Conservation (phyloP, 1,140 invertebrate species). For the Heterodera schachtii region DNA sequence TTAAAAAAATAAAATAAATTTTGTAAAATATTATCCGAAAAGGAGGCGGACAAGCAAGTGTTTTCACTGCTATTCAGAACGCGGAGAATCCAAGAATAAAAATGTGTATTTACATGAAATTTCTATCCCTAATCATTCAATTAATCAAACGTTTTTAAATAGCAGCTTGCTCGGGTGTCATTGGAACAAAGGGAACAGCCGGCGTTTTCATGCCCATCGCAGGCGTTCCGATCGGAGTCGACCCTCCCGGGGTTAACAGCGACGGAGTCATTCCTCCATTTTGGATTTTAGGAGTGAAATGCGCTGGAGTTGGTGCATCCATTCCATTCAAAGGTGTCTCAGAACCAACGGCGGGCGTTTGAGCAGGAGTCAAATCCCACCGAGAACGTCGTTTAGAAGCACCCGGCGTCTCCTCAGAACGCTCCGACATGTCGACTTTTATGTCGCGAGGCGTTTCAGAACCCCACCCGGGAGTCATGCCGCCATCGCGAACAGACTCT, state of each 20-base stretch:
- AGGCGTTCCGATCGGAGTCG: slow-evolving; percentile 90
- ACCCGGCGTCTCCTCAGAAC: slow-evolving; percentile 85
- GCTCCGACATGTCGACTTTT: slow-evolving; percentile 73
- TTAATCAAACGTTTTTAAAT: too few species aligned
- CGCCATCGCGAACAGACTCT: slow-evolving; percentile 71
- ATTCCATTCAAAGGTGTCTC: slow-evolving; percentile 61
- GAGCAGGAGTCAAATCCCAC: slow-evolving; percentile 92
- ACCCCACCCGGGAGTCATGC: slow-evolving; percentile 72
- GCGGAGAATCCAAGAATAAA: too few species aligned
- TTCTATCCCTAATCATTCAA: too few species aligned
- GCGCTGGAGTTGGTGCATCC: slow-evolving; percentile 48
- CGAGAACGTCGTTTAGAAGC: slow-evolving; percentile 86
- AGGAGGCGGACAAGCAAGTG: too few species aligned
- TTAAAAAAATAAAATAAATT: too few species aligned
- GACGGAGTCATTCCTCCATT: slow-evolving; percentile 72
- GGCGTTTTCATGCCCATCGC: slow-evolving; percentile 98
- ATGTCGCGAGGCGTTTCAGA: slow-evolving; percentile 95
- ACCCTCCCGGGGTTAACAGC: slow-evolving; percentile 75
- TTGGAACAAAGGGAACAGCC: slow-evolving; percentile 83
- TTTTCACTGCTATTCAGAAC: too few species aligned
- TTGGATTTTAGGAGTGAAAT: slow-evolving; percentile 52
- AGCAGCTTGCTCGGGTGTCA: slow-evolving; percentile 98
- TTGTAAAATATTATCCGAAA: too few species aligned
- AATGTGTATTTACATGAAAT: too few species aligned
- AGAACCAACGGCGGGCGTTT: slow-evolving; percentile 54